Percentiles rank a stretch among this genome's conserved stretches.
These are phyloP conservation scores for Sebastes hopkinsi DNA, from an alignment of 2,797 vertebrate species.

Conservation along the genomic window DNA sequence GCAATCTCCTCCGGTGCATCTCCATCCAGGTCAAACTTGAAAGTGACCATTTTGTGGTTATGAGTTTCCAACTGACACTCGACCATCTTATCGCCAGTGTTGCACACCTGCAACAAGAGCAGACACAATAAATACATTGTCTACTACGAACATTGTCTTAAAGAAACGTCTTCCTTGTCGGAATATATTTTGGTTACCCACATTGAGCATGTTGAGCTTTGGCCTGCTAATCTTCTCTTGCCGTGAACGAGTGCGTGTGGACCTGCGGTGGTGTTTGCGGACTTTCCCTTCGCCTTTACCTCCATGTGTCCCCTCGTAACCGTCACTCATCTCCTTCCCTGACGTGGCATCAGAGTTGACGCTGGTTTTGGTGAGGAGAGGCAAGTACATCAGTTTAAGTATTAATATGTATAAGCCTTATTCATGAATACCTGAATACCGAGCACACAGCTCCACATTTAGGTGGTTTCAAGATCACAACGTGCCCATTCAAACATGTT, in stretches of 20 bases:
- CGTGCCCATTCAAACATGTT: background rate
- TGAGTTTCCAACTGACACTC: slow-evolving; percentile 98
- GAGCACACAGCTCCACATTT: background rate
- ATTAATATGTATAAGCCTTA: background rate
- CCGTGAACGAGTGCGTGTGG: slow-evolving; percentile 89
- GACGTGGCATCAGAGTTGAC: slow-evolving; percentile 91
- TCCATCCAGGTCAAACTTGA: slow-evolving; percentile 97
- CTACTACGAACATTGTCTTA: rapidly evolving
- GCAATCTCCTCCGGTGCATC: slow-evolving; percentile 98
- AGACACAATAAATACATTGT: background rate
- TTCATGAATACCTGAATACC: background rate
- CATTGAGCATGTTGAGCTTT: slow-evolving; percentile 95
- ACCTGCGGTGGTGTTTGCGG: slow-evolving; percentile 92
- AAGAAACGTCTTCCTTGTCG: background rate
- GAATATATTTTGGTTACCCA: slow-evolving; percentile 72
- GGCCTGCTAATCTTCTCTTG: slow-evolving; percentile 91
- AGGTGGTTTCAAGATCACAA: background rate
- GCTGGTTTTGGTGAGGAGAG: slow-evolving; percentile 56
- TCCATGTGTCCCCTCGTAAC: slow-evolving; percentile 88
- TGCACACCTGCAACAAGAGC: slow-evolving; percentile 86
- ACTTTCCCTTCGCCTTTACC: slow-evolving; percentile 88
- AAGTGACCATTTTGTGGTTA: slow-evolving; percentile 99
- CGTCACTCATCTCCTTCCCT: slow-evolving; percentile 95
- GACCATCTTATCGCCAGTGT: slow-evolving; percentile 99
- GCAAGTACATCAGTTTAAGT: background rate